Base-by-base conservation (phyloP, 2,797 vertebrate genomes). In the Bucorvus abyssinicus region DNA sequence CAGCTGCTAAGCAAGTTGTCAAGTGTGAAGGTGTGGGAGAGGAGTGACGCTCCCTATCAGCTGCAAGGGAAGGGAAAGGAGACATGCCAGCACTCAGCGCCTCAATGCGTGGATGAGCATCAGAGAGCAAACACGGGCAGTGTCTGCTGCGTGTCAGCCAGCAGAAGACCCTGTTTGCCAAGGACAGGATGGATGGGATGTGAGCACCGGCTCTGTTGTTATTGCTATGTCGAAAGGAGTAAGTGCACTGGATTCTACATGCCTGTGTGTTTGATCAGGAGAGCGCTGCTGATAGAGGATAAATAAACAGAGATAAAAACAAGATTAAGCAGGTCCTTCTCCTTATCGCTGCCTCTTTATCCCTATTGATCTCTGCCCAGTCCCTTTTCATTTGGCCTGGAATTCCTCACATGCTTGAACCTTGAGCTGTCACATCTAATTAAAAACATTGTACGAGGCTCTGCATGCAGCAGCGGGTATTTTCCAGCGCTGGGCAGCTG, bases 231-330 rank as follows among this genome's bases (percentile, higher is more conserved):
- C 67, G 0, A 42, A 44, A 84, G 90, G 86, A 92, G 70, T 91
- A 38, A 95, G 92, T 60, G 76, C 81, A 50, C 75, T 93, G 87
- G 90, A 49, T 93, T 92, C 89, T 92, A 93, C 96, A 96, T 61
- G 95, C 75, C 81, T 81, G 45, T 75, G 89, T 95, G 90, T 97
- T 97, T 97, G 96, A 96, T 97, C 92, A 91, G 86, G 87, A 94
- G 93, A 90, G 56, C 80, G 63, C 93, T 24, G 8, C 74, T 96
- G 96, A 97, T 95, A 96, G 89, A 91, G 89, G 80, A 95, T 90
- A 97, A 97, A 97, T 89, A 97, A 97, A 97, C 95, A 96, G 88
- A 97, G 96, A 95, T 96, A 94, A 96, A 94, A 94, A 92, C 96
- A 97, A 96, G 97, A 96, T 97, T 95, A 93, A 93, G 93, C 90